phyloP scores from a whole-genome alignment of 2,797 vertebrate genomes.

The Fringilla coelebs region DNA sequence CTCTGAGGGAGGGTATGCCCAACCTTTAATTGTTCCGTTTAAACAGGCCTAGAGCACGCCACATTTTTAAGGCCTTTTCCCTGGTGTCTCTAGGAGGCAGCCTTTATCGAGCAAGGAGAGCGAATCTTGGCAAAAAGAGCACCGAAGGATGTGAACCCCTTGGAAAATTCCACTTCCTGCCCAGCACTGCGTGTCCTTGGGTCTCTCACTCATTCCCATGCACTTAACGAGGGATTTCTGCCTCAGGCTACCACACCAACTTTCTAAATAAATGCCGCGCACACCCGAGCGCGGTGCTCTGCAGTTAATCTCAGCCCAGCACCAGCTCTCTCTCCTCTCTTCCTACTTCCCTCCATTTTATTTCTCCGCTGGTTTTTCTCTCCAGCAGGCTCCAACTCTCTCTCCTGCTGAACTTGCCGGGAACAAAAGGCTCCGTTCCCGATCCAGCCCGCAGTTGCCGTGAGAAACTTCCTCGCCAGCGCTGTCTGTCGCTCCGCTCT shows the following conservation, averaged over 20 bases:
- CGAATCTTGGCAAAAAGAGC: conserved; percentile 33
- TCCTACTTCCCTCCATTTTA: conserved; percentile 58
- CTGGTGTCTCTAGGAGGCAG: conserved; percentile 41
- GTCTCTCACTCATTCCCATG: conserved; percentile 52
- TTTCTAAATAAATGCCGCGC: neutral
- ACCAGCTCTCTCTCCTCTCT: neutral
- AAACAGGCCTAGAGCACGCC: neutral
- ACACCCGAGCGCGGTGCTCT: neutral
- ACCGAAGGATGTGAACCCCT: conserved; percentile 53
- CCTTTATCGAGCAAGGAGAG: neutral
- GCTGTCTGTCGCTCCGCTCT: conserved; percentile 26
- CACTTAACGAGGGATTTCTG: conserved; percentile 3
- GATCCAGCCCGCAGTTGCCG: conserved; percentile 73
- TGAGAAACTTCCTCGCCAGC: conserved; percentile 64
- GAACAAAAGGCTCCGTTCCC: conserved; percentile 73
- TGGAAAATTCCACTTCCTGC: conserved; percentile 65
- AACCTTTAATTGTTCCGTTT: neutral
- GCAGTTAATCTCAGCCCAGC: neutral
- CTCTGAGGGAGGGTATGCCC: neutral
- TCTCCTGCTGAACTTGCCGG: conserved; percentile 55
- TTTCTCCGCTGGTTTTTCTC: conserved; percentile 15
- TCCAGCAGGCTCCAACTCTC: conserved; percentile 50
- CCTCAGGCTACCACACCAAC: conserved; percentile 14
- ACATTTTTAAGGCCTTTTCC: neutral
- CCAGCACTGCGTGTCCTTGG: conserved; percentile 47